Percentiles rank a stretch among this genome's conserved stretches.
Evolutionary conservation across 2,797 vertebrate species (phyloP).

Genomic region (Schizothorax lantsangensis): DNA sequence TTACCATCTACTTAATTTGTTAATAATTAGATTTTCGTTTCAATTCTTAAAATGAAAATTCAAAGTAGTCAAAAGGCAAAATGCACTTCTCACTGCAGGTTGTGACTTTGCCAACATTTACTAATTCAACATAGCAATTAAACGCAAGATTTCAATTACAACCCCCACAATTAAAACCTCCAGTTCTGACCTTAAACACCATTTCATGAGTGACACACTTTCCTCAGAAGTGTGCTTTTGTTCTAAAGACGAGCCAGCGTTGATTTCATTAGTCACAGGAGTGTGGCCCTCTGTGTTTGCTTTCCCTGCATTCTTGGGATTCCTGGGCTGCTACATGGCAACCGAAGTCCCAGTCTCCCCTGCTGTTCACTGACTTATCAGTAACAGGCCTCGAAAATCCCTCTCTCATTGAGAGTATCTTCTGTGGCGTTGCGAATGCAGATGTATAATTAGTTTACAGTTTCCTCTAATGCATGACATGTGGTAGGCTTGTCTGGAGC

Average conservation of each 20-base stretch:
- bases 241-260: constrained; percentile 69
- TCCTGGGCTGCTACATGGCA: constrained; percentile 69
- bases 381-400: constrained; percentile 56
- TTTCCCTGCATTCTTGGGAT: constrained; percentile 81
- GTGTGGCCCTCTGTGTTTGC: constrained; percentile 80
- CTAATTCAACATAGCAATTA: background rate
- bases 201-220: constrained; percentile 16
- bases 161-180: background rate
- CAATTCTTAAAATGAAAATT: background rate
- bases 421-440: constrained; percentile 68
- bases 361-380: constrained; percentile 62
- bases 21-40: background rate
- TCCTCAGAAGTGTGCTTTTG: constrained; percentile 26
- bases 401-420: constrained; percentile 34
- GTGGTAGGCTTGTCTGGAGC: constrained; percentile 62
- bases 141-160: background rate
- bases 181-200: background rate
- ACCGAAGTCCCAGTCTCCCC: constrained; percentile 55
- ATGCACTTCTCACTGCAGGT: background rate
- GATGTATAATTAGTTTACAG: constrained; percentile 75
- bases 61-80: background rate
- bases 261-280: constrained; percentile 80
- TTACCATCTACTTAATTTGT: background rate
- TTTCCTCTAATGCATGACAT: constrained; percentile 74
- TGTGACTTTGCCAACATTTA: background rate